Evolutionary conservation across 1,140 invertebrate genomes (phyloP), one percentile per base, ranked within the genome.

Genomic region (Galleria mellonella): DNA sequence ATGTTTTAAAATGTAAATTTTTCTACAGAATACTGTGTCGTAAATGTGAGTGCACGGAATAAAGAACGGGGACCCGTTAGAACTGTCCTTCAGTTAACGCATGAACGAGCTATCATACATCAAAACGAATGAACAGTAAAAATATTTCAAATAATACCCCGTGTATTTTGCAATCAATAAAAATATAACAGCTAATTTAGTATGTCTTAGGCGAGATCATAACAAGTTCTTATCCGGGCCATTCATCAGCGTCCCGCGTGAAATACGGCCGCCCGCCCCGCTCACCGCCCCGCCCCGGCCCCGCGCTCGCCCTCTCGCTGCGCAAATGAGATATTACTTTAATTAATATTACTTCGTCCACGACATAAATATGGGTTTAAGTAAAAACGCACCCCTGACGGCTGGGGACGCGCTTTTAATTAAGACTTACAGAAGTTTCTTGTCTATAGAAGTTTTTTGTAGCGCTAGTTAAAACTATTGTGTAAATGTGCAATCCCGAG

Each of bases 261-360:
- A 51, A 49, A 51, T 51, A 48, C 46, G 35, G 33, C 40, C 38
- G 31, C 38, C 38, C 33, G 28, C 35, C 23, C 41, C 29, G 30
- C 10, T 6, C 29, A 1, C 13, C 15, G 23, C 11, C 32, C 29
- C 15, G 1, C 36, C 43, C 29, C 32, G 30, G 39, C 38, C 35
- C 28, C 28, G 27, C 40, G 13, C 41, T 33, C 37, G 11, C 4
- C 29, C 3, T 12, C 32, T 27, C 11, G 15, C 37, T 27, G 5
- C 38, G 27, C 49, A 45, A 41, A 62, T 72, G 64, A 68, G 59
- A 62, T 55, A 72, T 69, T 41, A 58, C 65, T 55, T 61, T 69
- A 66, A 69, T 72, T 69, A 72, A 68, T 72, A 65, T 63, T 53
- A 46, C 51, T 56, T 55, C 52, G 47, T 43, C 40, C 30, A 38